A percentile compares a stretch with the other conserved stretches of the same genome.
phyloP scores from a whole-genome alignment of 2,113 vertebrate genomes.

The Nesogale talazaci region DNA sequence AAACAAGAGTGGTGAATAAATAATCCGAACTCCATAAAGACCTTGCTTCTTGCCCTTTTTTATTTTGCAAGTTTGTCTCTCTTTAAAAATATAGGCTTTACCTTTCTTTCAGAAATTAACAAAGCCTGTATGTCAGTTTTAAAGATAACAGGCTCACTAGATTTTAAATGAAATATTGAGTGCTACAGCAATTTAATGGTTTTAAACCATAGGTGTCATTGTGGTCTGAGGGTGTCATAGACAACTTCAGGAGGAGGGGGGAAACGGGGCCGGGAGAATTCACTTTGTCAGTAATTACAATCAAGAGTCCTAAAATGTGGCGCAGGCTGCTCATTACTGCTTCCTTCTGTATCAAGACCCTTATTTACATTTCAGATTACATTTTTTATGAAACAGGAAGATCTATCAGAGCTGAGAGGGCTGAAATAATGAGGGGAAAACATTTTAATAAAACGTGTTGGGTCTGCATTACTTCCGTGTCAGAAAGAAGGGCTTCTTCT shows the following conservation, averaged over 20 bases:
- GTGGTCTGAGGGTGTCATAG: slow-evolving; percentile 88
- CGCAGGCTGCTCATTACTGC: slow-evolving; percentile 92
- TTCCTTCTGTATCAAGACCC: slow-evolving; percentile 92
- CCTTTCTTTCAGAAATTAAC: slow-evolving; percentile 68
- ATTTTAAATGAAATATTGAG: slow-evolving; percentile 82
- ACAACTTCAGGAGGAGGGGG: slow-evolving; percentile 82
- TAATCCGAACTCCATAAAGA: slow-evolving; percentile 69
- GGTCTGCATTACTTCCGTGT: slow-evolving; percentile 88
- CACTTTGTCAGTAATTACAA: slow-evolving; percentile 94
- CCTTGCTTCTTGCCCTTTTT: slow-evolving; percentile 55
- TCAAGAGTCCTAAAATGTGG: slow-evolving; percentile 86
- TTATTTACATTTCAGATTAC: slow-evolving; percentile 99
- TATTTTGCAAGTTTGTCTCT: slow-evolving; percentile 53
- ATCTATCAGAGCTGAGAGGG: slow-evolving; percentile 91
- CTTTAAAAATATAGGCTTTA: slow-evolving; percentile 39
- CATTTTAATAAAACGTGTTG: slow-evolving; percentile 90
- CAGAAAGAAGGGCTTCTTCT: slow-evolving; percentile 90
- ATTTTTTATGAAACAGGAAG: slow-evolving; percentile 92
- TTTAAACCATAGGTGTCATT: slow-evolving; percentile 89
- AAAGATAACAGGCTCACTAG: slow-evolving; percentile 64
- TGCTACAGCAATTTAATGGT: slow-evolving; percentile 88
- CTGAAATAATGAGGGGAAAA: slow-evolving; percentile 95
- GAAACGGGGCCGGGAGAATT: slow-evolving; percentile 84
- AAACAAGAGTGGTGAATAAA: slow-evolving; percentile 75
- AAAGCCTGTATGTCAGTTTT: slow-evolving; percentile 61